These are phyloP conservation scores for Kryptopterus vitreolus DNA, from an alignment of 2,797 vertebrate genomes.

Conservation along the genomic window DNA sequence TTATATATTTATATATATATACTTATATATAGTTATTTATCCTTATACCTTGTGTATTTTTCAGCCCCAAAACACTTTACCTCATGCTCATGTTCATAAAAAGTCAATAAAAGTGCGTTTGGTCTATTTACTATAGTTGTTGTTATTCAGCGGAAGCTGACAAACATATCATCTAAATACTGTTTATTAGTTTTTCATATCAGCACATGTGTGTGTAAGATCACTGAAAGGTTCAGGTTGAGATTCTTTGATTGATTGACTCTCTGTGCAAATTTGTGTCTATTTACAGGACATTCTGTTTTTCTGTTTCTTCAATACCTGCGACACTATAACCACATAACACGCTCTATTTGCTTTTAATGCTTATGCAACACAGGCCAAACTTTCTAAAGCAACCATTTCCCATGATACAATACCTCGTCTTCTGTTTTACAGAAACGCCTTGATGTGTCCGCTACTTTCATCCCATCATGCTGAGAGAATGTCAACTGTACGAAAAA, in stretches of 20 bases:
- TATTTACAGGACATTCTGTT: neutral
- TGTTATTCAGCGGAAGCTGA: neutral
- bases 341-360: slow-evolving; percentile 14
- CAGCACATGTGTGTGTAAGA: neutral
- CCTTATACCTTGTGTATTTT: neutral
- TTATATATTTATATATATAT: too few relatives aligned
- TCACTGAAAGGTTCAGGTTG: neutral
- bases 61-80: neutral
- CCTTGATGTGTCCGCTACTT: slow-evolving; percentile 43
- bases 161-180: neutral
- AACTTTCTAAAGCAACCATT: slow-evolving; percentile 9
- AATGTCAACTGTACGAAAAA: slow-evolving; percentile 60
- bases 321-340: neutral
- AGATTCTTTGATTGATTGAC: neutral
- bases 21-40: neutral
- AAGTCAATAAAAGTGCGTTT: neutral
- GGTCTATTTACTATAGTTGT: neutral
- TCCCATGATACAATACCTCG: slow-evolving; percentile 18
- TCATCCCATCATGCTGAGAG: slow-evolving; percentile 48
- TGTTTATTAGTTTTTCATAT: neutral
- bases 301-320: neutral
- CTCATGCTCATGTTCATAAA: too few relatives aligned
- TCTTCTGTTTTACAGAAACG: slow-evolving; percentile 42
- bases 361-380: neutral
- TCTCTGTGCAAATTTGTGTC: neutral